These are phyloP conservation scores for Vanessa cardui DNA, from an alignment of 2,888 invertebrate species.

Conservation along the genomic window DNA sequence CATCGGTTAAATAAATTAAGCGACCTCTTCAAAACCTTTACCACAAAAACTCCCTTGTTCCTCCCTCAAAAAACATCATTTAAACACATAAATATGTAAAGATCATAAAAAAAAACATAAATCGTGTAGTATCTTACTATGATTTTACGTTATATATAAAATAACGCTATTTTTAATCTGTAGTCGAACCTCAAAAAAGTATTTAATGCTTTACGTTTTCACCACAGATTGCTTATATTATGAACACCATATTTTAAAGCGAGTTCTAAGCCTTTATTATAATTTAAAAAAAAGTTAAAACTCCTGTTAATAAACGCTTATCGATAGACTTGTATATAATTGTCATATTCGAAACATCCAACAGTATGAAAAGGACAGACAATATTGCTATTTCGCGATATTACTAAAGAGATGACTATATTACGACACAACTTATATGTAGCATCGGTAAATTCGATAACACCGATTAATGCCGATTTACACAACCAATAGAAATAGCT, in stretches of 20 bases:
- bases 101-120: background rate
- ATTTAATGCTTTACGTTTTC: background rate
- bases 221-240: conserved; percentile 23
- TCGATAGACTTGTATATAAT: background rate
- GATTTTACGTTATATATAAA: too few relatives aligned
- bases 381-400: too few relatives aligned
- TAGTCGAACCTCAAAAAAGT: background rate
- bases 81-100: background rate
- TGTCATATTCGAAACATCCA: background rate
- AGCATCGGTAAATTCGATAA: too few relatives aligned
- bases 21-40: background rate
- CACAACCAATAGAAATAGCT: too few relatives aligned
- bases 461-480: too few relatives aligned
- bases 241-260: conserved; percentile 35
- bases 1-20: conserved; percentile 1
- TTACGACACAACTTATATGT: too few relatives aligned
- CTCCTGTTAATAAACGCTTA: conserved; percentile 17
- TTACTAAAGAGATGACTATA: too few relatives aligned
- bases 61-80: background rate
- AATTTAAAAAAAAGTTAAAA: background rate
- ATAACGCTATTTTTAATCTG: too few relatives aligned
- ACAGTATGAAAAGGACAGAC: too few relatives aligned
- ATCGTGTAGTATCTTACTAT: too few relatives aligned
- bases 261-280: conserved; percentile 17
- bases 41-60: background rate